A percentile compares a stretch with the other conserved stretches of the same genome.
phyloP scores from a whole-genome alignment of 2,797 vertebrate species.

The Sebastes iracundus region DNA sequence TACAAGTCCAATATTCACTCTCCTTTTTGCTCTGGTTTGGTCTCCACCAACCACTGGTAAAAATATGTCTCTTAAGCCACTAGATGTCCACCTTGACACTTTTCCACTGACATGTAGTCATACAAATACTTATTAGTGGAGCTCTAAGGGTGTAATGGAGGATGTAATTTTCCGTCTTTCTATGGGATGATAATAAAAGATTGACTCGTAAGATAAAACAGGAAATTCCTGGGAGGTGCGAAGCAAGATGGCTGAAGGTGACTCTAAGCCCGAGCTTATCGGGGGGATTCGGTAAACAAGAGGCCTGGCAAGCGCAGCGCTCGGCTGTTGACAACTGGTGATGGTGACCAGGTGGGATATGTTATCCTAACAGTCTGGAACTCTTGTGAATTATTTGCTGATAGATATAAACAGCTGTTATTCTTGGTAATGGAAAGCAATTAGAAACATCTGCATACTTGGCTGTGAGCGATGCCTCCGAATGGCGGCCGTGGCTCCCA shows the following conservation, averaged over 20 bases:
- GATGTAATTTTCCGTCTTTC: rapidly evolving
- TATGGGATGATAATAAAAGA: not conserved
- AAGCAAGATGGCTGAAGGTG: conserved; percentile 92
- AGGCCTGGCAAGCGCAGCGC: conserved; percentile 85
- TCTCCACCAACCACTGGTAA: no score
- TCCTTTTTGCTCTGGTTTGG: no score
- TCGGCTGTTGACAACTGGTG: conserved; percentile 89
- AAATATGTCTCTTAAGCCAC: rapidly evolving
- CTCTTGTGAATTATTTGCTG: conserved; percentile 99
- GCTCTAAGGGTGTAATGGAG: not conserved
- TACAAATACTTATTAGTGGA: not conserved
- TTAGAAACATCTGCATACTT: conserved; percentile 99
- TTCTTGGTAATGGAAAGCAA: conserved; percentile 99
- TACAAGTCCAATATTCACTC: no score
- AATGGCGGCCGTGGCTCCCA: conserved; percentile 86
- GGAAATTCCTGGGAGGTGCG: conserved; percentile 34
- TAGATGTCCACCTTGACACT: no score
- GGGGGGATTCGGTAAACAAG: conserved; percentile 82
- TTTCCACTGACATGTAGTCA: no score
- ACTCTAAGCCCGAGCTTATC: conserved; percentile 80
- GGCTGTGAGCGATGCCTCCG: conserved; percentile 94
- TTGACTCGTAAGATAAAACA: conserved; percentile 1
- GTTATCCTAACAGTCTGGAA: conserved; percentile 99
- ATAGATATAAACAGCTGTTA: conserved; percentile 99
- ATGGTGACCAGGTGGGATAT: conserved; percentile 98